These are phyloP conservation scores for Clusia tigrina DNA, from an alignment of 2,888 invertebrate genomes.

Conservation along the genomic window DNA sequence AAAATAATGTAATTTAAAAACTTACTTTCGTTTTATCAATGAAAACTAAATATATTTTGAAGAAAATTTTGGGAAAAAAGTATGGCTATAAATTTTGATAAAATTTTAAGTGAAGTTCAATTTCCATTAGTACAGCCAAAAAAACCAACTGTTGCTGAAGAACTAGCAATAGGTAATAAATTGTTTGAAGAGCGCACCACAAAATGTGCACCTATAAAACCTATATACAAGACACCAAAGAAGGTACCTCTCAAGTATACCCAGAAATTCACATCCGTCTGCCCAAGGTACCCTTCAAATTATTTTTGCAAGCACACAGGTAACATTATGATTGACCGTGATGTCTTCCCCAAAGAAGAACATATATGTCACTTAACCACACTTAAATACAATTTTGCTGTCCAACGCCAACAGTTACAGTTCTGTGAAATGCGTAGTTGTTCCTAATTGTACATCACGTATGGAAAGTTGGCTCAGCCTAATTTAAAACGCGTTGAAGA, in stretches of 20 bases:
- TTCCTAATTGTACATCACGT: constrained; percentile 58
- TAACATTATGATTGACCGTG: constrained; percentile 57
- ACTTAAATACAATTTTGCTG: constrained; percentile 50
- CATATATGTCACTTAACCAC: constrained; percentile 57
- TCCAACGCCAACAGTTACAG: constrained; percentile 35
- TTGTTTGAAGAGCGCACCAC: constrained; percentile 49
- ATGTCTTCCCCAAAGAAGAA: constrained; percentile 56
- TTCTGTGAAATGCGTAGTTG: constrained; percentile 44
- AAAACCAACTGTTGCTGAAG: constrained; percentile 48
- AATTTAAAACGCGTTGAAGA: too few relatives aligned
- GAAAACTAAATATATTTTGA: too few relatives aligned
- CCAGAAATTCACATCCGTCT: constrained; percentile 50
- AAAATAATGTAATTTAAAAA: too few relatives aligned
- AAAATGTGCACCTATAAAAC: constrained; percentile 49
- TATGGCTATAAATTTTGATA: constrained; percentile 40
- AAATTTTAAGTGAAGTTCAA: constrained; percentile 41
- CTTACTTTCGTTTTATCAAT: too few relatives aligned
- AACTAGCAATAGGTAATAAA: constrained; percentile 48
- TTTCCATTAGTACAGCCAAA: constrained; percentile 5
- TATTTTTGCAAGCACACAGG: constrained; percentile 53
- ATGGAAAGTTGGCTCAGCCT: too few relatives aligned
- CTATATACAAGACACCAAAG: constrained; percentile 41
- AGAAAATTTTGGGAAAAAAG: constrained; percentile 15
- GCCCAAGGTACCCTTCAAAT: constrained; percentile 38
- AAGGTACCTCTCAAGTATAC: constrained; percentile 40